Base-by-base conservation (phyloP, 1,140 invertebrate genomes). In the Venustaconcha ellipsiformis region DNA sequence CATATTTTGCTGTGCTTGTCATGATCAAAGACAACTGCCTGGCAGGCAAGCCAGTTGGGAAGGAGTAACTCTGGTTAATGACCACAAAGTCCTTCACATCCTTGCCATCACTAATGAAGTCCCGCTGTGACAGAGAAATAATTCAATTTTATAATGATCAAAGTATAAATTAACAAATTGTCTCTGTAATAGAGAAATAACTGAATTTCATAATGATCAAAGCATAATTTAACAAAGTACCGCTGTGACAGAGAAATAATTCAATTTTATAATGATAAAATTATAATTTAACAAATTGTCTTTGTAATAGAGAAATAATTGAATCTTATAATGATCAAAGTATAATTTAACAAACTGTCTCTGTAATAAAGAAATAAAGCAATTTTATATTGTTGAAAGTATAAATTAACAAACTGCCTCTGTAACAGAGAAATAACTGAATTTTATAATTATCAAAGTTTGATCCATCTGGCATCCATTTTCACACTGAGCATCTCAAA, bases 11-110 rank as follows among this genome's bases (percentile, higher is more conserved):
- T 13, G 80, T 80, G 23, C 75, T 72, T 6, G 82, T 75, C 18
- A 84, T 66, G 37, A 84, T 71, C 14, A 81, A 71, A 30, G 82
- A 74, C n/a, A 87, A 72, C n/a, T 83, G 20, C 64, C 73, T 63
- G 18, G 65, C 70, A 18, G 81, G 65, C 15, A 79, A 17, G 14
- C 60, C 64, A 62, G 82, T 70, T 14, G 76, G 67, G 56, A 87
- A 85, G 8, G 64, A 76, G 67, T 84, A 87, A 8, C 78, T 80
- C 57, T 78, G 80, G 20, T 76, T 69, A 37, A 86, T 78, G 18
- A 83, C 48, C 17, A 84, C 70, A 57, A 80, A 70, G 57, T 84
- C 72, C 57, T 78, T 76, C n/a, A 63, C 63, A 30, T 78, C 76
- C 58, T 70, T 71, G 4, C 69, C 71, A 48, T 66, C 63, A n/a